Evolutionary conservation across 1,140 invertebrate species (phyloP), one percentile per base, ranked within the genome.

Genomic region (Halictus rubicundus): DNA sequence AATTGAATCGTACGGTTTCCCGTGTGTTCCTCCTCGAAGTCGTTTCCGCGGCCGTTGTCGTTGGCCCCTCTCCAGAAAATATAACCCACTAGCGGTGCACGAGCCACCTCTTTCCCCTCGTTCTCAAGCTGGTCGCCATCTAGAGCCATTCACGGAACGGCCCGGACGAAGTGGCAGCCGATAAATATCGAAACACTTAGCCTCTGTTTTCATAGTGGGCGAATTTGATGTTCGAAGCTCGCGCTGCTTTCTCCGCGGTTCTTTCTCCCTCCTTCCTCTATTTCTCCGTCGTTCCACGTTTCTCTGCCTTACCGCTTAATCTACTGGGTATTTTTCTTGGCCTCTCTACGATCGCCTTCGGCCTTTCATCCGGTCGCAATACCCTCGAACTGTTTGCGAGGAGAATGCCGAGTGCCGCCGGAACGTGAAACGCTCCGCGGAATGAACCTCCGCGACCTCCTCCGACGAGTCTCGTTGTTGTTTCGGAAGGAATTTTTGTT

Each of bases 141-240:
- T 82, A 49, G 39, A 83, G 73, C 81, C 74, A 82, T 75, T 82
- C 82, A 68, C 70, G 75, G 65, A 83, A 87, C 84, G 81, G 73
- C 49, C 32, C 74, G 68, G 52, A 83, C 71, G 83, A 87, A 88
- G 83, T 88, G 83, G 84, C 82, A 87, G 84, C 85, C 89, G 88
- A 92, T 92, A 92, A 92, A 92, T 92, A 92, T 90, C 89, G 86
- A 90, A 91, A 92, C 90, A 91, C 90, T 91, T 91, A 89, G 87
- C 73, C 68, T 82, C 83, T 91, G 82, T 91, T 90, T 91, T 91
- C 77, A 88, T 87, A 90, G 81, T 59, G 79, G 84, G 68, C 77
- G 83, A 74, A 68, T 85, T 82, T 69, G 70, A 72, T 66, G 63
- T 49, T 65, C 71, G 39, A 60, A 32, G 32, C 54, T 25, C 54